Evolutionary conservation across 1,140 invertebrate species (phyloP).

Genomic region (Tetranychus cinnabarinus): DNA sequence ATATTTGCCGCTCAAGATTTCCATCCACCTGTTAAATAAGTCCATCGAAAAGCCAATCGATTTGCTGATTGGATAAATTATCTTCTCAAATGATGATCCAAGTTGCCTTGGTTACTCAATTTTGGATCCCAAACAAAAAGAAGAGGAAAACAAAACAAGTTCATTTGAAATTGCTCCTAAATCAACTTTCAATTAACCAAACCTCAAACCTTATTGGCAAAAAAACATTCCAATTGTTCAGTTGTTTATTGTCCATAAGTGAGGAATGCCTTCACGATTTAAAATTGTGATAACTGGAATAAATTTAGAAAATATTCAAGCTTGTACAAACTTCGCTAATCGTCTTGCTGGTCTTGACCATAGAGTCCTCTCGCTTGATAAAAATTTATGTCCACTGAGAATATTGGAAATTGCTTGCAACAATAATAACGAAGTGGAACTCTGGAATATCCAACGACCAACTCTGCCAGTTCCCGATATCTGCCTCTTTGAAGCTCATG

Average conservation of each 20-base stretch:
- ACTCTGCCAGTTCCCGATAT: background rate
- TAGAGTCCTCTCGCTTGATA: background rate
- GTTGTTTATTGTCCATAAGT: background rate
- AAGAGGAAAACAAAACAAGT: background rate
- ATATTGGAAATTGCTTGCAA: background rate
- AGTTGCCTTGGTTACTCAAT: too few species aligned
- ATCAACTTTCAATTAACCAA: background rate
- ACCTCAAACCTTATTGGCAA: background rate
- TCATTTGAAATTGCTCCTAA: background rate
- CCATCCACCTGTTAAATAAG: background rate
- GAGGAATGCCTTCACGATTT: background rate
- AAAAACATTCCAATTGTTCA: background rate
- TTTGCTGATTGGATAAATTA: too few species aligned
- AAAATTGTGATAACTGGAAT: background rate
- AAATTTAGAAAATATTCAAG: background rate
- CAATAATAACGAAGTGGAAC: background rate
- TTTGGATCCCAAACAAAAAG: background rate
- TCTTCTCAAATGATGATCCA: too few species aligned
- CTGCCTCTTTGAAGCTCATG: background rate
- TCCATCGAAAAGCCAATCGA: too few species aligned
- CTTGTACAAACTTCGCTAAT: background rate
- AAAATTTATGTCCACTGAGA: background rate
- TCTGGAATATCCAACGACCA: background rate
- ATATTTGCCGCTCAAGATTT: background rate
- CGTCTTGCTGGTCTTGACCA: background rate